Percentiles rank a stretch among this genome's conserved stretches.
Evolutionary conservation across 2,113 vertebrate genomes (phyloP).

Genomic region (Tachycineta bicolor): DNA sequence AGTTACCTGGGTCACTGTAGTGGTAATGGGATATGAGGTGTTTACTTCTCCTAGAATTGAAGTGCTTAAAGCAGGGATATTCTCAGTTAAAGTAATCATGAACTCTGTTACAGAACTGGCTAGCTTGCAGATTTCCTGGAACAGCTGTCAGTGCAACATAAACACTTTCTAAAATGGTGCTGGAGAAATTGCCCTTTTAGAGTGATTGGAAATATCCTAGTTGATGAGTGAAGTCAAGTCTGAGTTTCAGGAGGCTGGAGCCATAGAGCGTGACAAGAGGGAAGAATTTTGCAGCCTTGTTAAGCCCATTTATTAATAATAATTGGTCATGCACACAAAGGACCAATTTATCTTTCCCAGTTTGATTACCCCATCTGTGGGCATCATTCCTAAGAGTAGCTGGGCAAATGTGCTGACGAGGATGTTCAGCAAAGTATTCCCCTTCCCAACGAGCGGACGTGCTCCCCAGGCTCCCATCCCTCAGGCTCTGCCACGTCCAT

Average conservation of each 20-base stretch:
- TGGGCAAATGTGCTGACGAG: background rate
- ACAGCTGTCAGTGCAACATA: constrained; percentile 19
- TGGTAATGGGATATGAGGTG: background rate
- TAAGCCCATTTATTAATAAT: background rate
- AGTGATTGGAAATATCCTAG: constrained; percentile 22
- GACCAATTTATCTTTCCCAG: background rate
- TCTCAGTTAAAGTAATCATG: background rate
- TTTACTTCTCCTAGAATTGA: background rate
- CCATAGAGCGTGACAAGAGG: background rate
- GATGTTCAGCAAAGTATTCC: background rate
- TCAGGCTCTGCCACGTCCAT: rapidly evolving
- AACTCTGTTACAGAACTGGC: background rate
- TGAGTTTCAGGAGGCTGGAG: background rate
- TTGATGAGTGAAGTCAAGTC: constrained; percentile 1
- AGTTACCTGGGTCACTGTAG: background rate
- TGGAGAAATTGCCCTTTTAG: constrained; percentile 19
- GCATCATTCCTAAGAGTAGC: background rate
- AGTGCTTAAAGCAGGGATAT: background rate
- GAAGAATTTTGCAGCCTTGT: background rate
- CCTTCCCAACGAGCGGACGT: rapidly evolving
- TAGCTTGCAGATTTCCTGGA: constrained; percentile 28
- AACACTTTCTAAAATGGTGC: constrained; percentile 44
- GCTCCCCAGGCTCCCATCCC: background rate
- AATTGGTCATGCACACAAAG: background rate
- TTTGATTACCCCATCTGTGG: background rate